Base-by-base conservation (phyloP, 2,113 vertebrate species). In the Progne subis region DNA sequence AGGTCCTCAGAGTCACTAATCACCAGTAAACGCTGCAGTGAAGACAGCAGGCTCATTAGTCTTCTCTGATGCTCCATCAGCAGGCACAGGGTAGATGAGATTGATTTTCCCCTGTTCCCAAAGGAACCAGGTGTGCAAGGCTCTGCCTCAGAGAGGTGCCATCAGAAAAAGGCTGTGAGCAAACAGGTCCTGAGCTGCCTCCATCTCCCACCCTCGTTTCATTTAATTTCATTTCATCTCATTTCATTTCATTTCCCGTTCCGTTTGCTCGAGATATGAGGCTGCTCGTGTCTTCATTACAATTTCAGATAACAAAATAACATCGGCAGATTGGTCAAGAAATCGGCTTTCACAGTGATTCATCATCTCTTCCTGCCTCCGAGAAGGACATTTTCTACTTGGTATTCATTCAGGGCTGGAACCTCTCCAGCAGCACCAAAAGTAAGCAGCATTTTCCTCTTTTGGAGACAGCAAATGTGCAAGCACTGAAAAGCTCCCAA, bases 321-420 rank as follows among this genome's bases (percentile, higher is more conserved):
- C 67, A 41, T 5, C 9, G 82, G 83, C 81, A 84, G 84, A 82
- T 34, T 64, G 82, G 82, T 89, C 81, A 89, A 92, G 81, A 83
- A 89, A 78, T 71, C 71, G 72, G 31, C 57, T 88, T 78, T 56
- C 63, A 14, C 43, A 23, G 76, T 65, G 84, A 95, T 90, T 90
- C 94, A 95, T 86, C 91, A 72, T 47, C 60, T 56, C 86, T 53
- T 90, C 86, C 76, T 96, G 91, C 75, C 89, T 91, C 83, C 18
- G 44, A 94, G 90, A 82, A 83, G 81, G 87, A 74, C 75, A 61
- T 81, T 91, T 91, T 65, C 93, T 90, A 14, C 69, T 92, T 16
- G 53, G 57, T 19, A 88, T 90, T 91, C 90, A 74, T 16, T 24
- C 69, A 24, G 68, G 0, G 6, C 87, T 91, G 96, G 88, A 92